Percentiles rank a stretch among this genome's conserved stretches.
phyloP scores from a whole-genome alignment of 1,140 invertebrate species.

The Drosophila paulistorum region DNA sequence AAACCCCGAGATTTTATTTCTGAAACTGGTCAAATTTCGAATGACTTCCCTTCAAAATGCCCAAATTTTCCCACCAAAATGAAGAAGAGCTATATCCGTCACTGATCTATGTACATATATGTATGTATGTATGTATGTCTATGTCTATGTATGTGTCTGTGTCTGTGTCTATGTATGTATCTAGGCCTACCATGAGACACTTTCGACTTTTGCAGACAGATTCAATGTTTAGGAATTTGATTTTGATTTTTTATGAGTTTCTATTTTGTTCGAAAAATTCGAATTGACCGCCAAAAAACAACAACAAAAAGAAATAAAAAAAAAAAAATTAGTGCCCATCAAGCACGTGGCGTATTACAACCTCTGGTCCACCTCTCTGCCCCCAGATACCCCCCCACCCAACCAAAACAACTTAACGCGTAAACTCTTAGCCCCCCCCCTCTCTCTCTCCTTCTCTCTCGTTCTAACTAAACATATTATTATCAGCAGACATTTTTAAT shows the following conservation, averaged over 20 bases:
- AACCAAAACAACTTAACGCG: not conserved
- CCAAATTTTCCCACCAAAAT: too few relatives aligned
- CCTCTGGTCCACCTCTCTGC: not conserved
- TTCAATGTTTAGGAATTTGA: slow-evolving; percentile 26
- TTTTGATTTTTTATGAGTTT: slow-evolving; percentile 22
- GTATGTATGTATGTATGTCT: not conserved
- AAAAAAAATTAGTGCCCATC: not conserved
- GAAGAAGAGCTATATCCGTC: too few relatives aligned
- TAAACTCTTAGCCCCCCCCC: not conserved
- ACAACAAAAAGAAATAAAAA: slow-evolving; percentile 16
- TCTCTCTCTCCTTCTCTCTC: too few relatives aligned
- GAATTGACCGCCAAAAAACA: slow-evolving; percentile 47
- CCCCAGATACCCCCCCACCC: not conserved
- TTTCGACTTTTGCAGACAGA: slow-evolving; percentile 13
- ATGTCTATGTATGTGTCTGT: too few relatives aligned
- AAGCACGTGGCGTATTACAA: not conserved
- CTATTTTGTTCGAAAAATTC: slow-evolving; percentile 47
- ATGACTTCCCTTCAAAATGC: too few relatives aligned
- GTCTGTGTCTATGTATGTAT: not conserved
- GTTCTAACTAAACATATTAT: slow-evolving; percentile 1
- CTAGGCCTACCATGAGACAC: slow-evolving; percentile 22
- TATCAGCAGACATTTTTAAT: slow-evolving; percentile 13
- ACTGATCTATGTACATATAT: not conserved
- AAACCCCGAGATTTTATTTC: too few relatives aligned
- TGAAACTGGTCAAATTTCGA: too few relatives aligned